Base-by-base conservation (phyloP, 1,140 invertebrate genomes). In the Nixonia krombeini region DNA sequence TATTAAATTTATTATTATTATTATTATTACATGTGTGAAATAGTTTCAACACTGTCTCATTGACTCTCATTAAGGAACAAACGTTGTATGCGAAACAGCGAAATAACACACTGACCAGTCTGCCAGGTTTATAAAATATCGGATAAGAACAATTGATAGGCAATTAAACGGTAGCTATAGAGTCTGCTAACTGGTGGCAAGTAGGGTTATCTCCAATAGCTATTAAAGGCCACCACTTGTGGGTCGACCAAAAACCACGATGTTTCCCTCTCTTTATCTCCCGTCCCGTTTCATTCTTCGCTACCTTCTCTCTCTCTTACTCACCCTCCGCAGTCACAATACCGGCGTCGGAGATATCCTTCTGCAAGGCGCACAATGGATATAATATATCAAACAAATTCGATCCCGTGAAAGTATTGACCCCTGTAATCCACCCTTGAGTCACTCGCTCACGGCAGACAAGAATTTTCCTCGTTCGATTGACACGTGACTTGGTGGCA, bases 301-400 rank as follows among this genome's bases (percentile, higher is more conserved):
- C n/a, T n/a, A n/a, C n/a, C 44, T 53, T 26, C 56, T 35, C 21
- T 38, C 50, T 41, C 37, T 44, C 49, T 65, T 23, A 56, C 49
- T 69, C 29, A 51, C 62, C 62, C 63, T 37, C 63, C 50, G 33
- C 12, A 26, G 29, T 57, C 61, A 72, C 72, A 74, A 75, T 74
- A 63, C 53, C 46, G 53, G 57, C 64, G 42, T 63, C 40, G 61
- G 49, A 73, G 70, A 70, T 65, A 74, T 78, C 69, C 49, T 76
- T 67, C 70, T 70, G 44, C 62, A 63, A 53, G 64, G 69, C 73
- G 52, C 70, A 80, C 78, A 80, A 80, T 78, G 64, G 76, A 73
- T 80, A 80, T 77, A 78, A 74, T 80, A 80, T 80, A 80, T 80
- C 76, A 80, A 80, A 80, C 76, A 77, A 78, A 76, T 77, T 78